Conservation (phyloP, 2,113 vertebrate genomes). For the Dryoscopus gambensis region DNA sequence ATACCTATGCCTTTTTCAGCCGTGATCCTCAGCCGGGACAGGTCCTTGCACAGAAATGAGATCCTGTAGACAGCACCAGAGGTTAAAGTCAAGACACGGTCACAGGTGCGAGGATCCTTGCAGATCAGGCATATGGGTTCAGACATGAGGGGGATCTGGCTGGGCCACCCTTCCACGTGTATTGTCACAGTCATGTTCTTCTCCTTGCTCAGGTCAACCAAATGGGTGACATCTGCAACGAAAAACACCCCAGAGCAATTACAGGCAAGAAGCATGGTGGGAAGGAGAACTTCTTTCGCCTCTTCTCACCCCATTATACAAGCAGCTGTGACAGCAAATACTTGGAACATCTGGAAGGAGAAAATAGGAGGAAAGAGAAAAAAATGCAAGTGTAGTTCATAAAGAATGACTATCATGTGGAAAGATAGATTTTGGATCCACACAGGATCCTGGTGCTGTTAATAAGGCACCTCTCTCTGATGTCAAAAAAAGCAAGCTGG, state of each 20-base stretch:
- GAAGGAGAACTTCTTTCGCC: background rate
- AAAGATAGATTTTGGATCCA: background rate
- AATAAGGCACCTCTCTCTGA: background rate
- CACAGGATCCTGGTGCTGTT: background rate
- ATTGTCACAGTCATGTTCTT: constrained; percentile 73
- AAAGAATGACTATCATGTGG: background rate
- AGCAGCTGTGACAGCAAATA: background rate
- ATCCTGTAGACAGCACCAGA: constrained; percentile 70
- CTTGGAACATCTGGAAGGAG: background rate
- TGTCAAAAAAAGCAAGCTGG: background rate
- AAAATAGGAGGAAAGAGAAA: background rate
- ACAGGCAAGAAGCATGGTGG: background rate
- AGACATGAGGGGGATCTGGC: background rate
- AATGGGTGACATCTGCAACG: constrained; percentile 63
- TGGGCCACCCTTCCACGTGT: constrained; percentile 37
- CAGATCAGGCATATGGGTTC: constrained; percentile 80
- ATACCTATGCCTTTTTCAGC: constrained; percentile 81
- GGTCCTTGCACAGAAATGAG: constrained; percentile 84
- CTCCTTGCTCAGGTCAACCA: constrained; percentile 78
- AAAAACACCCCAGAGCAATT: background rate
- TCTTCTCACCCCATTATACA: background rate
- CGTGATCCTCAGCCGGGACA: constrained; percentile 74
- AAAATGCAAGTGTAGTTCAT: background rate
- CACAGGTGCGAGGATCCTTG: constrained; percentile 66
- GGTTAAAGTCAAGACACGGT: constrained; percentile 69